These are phyloP conservation scores for Heteromurus nitidus DNA, from an alignment of 2,888 invertebrate species.

Conservation along the genomic window DNA sequence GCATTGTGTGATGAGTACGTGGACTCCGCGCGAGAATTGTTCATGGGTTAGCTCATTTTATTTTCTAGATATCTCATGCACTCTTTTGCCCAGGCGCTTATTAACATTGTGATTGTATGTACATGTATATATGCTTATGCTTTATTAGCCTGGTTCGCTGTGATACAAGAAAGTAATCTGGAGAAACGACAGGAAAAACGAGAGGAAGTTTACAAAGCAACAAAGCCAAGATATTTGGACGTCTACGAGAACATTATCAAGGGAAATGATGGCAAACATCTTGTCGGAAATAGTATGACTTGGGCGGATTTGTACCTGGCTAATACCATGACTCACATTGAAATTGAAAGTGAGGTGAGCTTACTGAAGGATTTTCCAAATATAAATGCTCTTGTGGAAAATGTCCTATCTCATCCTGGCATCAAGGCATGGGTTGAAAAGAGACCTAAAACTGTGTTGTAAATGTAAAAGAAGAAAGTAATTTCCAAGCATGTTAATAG, in stretches of 20 bases:
- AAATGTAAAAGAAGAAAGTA: too few relatives aligned
- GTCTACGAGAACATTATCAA: slow-evolving; percentile 34
- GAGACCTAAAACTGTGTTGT: slow-evolving; percentile 79
- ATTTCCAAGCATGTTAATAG: too few relatives aligned
- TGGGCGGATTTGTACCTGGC: slow-evolving; percentile 82
- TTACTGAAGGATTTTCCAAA: too few relatives aligned
- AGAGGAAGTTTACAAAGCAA: background rate
- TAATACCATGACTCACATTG: background rate
- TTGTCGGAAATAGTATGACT: slow-evolving; percentile 77
- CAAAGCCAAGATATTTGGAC: slow-evolving; percentile 30
- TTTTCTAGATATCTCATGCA: background rate
- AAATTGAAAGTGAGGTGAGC: background rate
- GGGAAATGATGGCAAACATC: slow-evolving; percentile 42
- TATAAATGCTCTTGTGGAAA: slow-evolving; percentile 78
- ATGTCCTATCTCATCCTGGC: slow-evolving; percentile 78
- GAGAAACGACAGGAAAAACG: slow-evolving; percentile 23
- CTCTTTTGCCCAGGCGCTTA: background rate
- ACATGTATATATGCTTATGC: background rate
- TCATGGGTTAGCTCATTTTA: too few relatives aligned
- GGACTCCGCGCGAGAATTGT: slow-evolving; percentile 57
- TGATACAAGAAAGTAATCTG: background rate
- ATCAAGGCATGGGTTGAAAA: slow-evolving; percentile 79
- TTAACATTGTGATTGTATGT: background rate
- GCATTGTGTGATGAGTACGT: slow-evolving; percentile 67
- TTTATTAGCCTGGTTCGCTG: slow-evolving; percentile 11